Evolutionary conservation across 2,797 vertebrate species (phyloP).

Genomic region (Cyclopterus lumpus): DNA sequence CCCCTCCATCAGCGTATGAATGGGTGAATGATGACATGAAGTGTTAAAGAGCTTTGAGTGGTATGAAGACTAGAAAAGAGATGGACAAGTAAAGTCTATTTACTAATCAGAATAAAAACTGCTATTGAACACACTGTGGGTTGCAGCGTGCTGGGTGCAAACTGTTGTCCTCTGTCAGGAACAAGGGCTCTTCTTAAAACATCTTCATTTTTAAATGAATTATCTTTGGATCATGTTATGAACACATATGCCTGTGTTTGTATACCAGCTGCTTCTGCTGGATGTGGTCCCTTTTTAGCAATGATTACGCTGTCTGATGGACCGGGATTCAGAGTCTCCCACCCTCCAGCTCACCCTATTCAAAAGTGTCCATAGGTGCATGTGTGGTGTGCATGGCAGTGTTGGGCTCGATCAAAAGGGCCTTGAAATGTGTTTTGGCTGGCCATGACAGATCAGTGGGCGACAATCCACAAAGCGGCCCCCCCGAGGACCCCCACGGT

Average conservation of each 20-base stretch:
- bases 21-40: no score
- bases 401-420: conserved; percentile 65
- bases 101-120: no score
- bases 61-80: no score
- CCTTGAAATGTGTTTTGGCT: conserved; percentile 71
- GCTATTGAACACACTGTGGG: not conserved
- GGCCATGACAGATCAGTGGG: conserved; percentile 71
- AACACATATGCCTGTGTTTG: not conserved
- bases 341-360: no score
- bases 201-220: not conserved
- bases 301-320: no score
- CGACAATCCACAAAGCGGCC: conserved; percentile 57
- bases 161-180: not conserved
- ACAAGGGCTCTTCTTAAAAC: not conserved
- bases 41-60: no score
- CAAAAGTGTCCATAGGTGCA: no score
- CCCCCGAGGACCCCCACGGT: conserved; percentile 53
- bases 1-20: no score
- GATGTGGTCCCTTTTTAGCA: no score
- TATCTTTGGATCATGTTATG: not conserved
- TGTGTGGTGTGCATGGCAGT: no score
- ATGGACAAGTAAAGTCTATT: no score
- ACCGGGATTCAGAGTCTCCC: no score
- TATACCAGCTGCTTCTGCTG: not conserved
- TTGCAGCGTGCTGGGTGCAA: not conserved